Conservation (phyloP, 2,113 vertebrate species). For the Gambusia affinis region DNA sequence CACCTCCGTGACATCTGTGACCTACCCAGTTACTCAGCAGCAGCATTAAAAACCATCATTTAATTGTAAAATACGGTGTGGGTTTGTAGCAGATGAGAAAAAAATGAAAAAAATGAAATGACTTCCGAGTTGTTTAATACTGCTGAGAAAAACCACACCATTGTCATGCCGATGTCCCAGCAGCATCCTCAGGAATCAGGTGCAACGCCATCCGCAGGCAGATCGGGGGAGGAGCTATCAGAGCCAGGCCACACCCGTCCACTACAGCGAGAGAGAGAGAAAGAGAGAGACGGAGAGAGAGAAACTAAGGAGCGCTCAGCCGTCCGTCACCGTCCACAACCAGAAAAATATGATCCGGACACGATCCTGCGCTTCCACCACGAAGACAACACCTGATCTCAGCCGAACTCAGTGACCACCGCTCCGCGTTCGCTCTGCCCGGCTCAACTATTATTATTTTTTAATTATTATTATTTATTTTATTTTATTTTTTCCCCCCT, state of each 20-base stretch:
- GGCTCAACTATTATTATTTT: background rate
- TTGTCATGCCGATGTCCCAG: constrained; percentile 21
- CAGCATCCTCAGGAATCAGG: constrained; percentile 62
- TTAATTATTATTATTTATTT: too few relatives aligned
- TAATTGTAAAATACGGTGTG: too few relatives aligned
- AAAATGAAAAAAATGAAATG: background rate
- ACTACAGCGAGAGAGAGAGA: constrained; percentile 17
- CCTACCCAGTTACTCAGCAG: background rate
- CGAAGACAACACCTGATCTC: constrained; percentile 35
- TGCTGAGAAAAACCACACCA: background rate
- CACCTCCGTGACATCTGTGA: background rate
- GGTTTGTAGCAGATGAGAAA: background rate
- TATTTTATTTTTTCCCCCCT: background rate
- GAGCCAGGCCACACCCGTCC: constrained; percentile 52
- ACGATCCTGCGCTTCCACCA: constrained; percentile 47
- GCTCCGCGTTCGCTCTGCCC: background rate
- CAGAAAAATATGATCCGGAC: constrained; percentile 68
- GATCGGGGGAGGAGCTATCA: constrained; percentile 41
- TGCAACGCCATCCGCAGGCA: constrained; percentile 43
- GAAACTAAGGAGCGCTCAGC: constrained; percentile 62
- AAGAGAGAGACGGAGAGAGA: constrained; percentile 17
- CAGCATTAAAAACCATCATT: too few relatives aligned
- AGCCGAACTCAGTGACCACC: constrained; percentile 2
- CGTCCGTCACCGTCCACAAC: constrained; percentile 62
- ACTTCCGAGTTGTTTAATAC: constrained; percentile 2